Conservation (phyloP, 2,888 invertebrate genomes). For the Allolobophora icterica region DNA sequence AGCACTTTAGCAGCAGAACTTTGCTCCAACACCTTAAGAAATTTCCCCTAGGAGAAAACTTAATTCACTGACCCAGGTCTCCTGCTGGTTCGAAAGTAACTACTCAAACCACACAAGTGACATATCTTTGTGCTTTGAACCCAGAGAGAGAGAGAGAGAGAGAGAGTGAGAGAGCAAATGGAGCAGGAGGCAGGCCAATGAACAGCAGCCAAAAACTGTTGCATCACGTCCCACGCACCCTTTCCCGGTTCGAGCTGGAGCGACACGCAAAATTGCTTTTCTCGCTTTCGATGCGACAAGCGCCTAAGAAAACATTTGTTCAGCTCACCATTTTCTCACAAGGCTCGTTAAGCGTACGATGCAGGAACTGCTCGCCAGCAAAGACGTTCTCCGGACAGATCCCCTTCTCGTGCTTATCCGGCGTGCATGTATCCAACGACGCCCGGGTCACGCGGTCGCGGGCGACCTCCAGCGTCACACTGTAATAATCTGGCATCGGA, state of each 20-base stretch:
- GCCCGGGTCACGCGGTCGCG: slow-evolving; percentile 56
- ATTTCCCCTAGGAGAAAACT: too few relatives aligned
- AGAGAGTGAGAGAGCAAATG: background rate
- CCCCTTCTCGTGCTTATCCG: slow-evolving; percentile 51
- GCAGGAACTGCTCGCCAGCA: slow-evolving; percentile 55
- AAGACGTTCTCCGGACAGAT: slow-evolving; percentile 54
- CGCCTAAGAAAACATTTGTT: slow-evolving; percentile 26
- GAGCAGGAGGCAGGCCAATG: background rate
- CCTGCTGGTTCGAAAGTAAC: too few relatives aligned
- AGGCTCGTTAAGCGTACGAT: slow-evolving; percentile 52
- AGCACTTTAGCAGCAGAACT: too few relatives aligned
- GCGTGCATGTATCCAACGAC: slow-evolving; percentile 54
- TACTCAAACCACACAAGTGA: background rate
- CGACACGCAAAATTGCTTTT: slow-evolving; percentile 11
- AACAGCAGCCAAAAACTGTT: background rate
- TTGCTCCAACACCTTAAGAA: too few relatives aligned
- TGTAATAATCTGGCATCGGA: slow-evolving; percentile 60
- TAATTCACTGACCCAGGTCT: too few relatives aligned
- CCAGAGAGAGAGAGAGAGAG: background rate
- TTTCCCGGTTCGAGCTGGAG: background rate
- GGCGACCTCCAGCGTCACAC: slow-evolving; percentile 55
- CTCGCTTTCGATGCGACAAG: background rate
- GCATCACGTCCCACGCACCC: background rate
- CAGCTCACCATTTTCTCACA: slow-evolving; percentile 53
- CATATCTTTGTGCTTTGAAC: background rate